Evolutionary conservation across 2,113 vertebrate species (phyloP).

Genomic region (Lonchura striata): DNA sequence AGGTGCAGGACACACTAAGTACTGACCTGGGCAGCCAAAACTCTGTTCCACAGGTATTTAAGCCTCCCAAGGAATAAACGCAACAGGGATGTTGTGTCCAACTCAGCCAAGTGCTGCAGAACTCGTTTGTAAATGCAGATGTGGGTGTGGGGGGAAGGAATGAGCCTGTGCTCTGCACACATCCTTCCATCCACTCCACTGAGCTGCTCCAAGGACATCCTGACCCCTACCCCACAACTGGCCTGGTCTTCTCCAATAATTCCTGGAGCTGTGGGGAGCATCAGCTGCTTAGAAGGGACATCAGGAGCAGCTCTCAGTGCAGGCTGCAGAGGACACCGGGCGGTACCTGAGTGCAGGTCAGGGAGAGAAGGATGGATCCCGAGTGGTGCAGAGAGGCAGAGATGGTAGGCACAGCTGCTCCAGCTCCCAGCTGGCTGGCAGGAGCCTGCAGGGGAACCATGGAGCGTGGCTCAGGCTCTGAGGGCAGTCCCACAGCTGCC

Average conservation of each 20-base stretch:
- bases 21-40: not conserved
- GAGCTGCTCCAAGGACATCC: not conserved
- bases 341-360: not conserved
- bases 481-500: not conserved
- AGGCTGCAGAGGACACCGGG: not conserved
- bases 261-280: not conserved
- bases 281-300: not conserved
- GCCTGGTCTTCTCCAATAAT: not conserved
- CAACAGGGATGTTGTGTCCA: not conserved
- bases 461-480: not conserved
- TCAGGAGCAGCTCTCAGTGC: not conserved
- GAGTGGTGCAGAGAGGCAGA: not conserved
- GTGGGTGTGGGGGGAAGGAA: not conserved
- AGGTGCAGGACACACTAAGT: not conserved
- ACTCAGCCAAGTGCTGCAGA: not conserved
- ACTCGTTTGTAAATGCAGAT: not conserved
- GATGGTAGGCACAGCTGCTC: not conserved
- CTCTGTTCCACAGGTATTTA: not conserved
- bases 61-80: not conserved
- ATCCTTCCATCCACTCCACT: not conserved
- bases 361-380: not conserved
- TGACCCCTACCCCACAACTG: not conserved
- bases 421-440: not conserved
- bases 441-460: not conserved
- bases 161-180: not conserved